Evolutionary conservation across 2,888 invertebrate genomes (phyloP), one percentile per base, ranked within the genome.

Genomic region (Glaucopsyche alexis): DNA sequence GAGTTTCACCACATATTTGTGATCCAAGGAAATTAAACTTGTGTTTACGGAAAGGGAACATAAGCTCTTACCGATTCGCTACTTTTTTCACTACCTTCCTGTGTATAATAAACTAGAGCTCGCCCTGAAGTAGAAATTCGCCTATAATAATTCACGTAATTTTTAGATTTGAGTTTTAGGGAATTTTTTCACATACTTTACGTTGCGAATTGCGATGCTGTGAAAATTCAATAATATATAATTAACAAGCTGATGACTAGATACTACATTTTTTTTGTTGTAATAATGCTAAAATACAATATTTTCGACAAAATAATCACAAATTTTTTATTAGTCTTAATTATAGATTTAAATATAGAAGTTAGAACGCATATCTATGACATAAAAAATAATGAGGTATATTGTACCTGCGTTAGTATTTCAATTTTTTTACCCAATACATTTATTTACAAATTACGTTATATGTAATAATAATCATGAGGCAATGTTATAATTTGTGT

Each of bases 21-120:
- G 64, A 19, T 45, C 40, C 66, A 19, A 72, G 72, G 66, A 72
- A 72, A 67, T 45, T 7, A 67, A 67, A 47, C 71, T 69, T 60
- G 67, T 64, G 71, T 71, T 71, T 73, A 55, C 76, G 75, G 75
- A 76, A 77, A 73, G 69, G 50, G 64, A 73, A 74, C 52, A 49
- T 73, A 64, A 55, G 72, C 70, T 71, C 69, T 52, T 14, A 65
- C 64, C 13, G 29, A 29, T 72, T 65, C 38, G 52, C 71, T 0
- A 55, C 19, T 19, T 55, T 70, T 52, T 74, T 40, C 38, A 66
- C 29, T 7, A 60, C 29, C 55, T 55, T 29, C 29, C 29, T 29
- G 29, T 29, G 29, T 29, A 29, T 0, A 29, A n/a, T n/a, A n/a
- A n/a, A 3, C 29, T 29, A 29, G 29, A 29, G 29, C 29, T 29